Percentiles rank a stretch among this genome's conserved stretches.
Evolutionary conservation across 2,113 vertebrate species (phyloP).

Genomic region (Gallinago paraguaiae): DNA sequence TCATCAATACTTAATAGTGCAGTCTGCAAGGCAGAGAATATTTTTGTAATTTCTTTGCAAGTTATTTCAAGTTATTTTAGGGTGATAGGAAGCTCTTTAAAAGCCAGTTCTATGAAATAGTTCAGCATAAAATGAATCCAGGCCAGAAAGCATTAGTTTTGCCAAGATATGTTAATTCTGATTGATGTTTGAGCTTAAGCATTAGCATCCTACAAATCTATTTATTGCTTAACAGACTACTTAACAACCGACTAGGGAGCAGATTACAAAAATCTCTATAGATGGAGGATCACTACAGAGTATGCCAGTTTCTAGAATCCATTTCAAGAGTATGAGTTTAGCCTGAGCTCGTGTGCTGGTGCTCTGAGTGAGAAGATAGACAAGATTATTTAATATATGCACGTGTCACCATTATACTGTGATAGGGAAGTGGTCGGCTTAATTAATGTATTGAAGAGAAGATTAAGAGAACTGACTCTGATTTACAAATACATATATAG

Average conservation of each 20-base stretch:
- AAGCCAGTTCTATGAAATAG: not conserved
- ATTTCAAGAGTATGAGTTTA: not conserved
- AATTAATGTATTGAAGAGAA: not conserved
- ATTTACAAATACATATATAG: not conserved
- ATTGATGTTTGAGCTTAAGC: not conserved
- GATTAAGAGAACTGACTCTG: not conserved
- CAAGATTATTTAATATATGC: not conserved
- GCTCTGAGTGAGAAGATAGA: not conserved
- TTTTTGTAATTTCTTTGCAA: not conserved
- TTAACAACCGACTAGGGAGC: not conserved
- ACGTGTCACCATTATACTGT: not conserved
- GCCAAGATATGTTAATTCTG: not conserved
- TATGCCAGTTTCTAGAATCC: not conserved
- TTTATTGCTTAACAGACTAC: slow-evolving; percentile 20
- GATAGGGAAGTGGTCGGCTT: not conserved
- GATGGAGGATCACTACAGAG: not conserved
- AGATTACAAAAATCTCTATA: not conserved
- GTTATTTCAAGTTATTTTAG: not conserved
- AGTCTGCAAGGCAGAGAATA: not conserved
- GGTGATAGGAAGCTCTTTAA: not conserved
- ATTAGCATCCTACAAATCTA: slow-evolving; percentile 21
- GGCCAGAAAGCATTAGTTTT: not conserved
- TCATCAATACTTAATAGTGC: not conserved
- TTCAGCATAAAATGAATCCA: not conserved
- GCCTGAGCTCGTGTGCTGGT: not conserved